Evolutionary conservation across 2,888 invertebrate species (phyloP).

Genomic region (Seladonia tumulorum): DNA sequence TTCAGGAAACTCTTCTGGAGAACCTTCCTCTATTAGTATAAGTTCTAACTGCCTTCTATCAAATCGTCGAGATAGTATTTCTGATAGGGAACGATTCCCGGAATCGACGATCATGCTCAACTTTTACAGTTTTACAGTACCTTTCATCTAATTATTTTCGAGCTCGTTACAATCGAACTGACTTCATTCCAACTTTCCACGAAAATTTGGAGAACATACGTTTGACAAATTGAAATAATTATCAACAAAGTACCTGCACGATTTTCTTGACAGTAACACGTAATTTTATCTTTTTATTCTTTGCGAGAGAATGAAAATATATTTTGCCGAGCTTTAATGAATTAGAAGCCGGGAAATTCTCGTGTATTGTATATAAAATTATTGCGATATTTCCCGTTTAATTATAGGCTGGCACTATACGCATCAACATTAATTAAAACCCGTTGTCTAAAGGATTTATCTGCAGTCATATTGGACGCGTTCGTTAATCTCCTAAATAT

Average conservation of each 20-base stretch:
- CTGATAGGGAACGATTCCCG: constrained; percentile 15
- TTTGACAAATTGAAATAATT: too few relatives aligned
- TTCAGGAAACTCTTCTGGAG: constrained; percentile 33
- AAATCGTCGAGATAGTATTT: constrained; percentile 56
- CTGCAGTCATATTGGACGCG: background rate
- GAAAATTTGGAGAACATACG: background rate
- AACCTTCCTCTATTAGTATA: constrained; percentile 14
- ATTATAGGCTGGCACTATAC: background rate
- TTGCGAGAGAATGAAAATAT: too few relatives aligned
- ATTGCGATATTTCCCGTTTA: background rate
- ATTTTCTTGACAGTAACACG: too few relatives aligned
- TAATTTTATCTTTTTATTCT: too few relatives aligned
- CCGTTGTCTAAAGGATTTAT: background rate
- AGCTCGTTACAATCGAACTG: background rate
- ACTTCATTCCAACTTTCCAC: background rate
- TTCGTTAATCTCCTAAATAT: background rate
- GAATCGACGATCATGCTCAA: constrained; percentile 7
- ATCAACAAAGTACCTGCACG: too few relatives aligned
- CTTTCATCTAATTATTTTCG: background rate
- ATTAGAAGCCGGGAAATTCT: too few relatives aligned
- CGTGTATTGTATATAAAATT: background rate
- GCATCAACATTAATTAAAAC: constrained; percentile 18
- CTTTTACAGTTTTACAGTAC: background rate
- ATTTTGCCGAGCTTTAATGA: too few relatives aligned
- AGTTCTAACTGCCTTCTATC: constrained; percentile 47